Percentiles rank a stretch among this genome's conserved stretches.
Evolutionary conservation across 2,113 vertebrate genomes (phyloP).

Genomic region (Vimba vimba): DNA sequence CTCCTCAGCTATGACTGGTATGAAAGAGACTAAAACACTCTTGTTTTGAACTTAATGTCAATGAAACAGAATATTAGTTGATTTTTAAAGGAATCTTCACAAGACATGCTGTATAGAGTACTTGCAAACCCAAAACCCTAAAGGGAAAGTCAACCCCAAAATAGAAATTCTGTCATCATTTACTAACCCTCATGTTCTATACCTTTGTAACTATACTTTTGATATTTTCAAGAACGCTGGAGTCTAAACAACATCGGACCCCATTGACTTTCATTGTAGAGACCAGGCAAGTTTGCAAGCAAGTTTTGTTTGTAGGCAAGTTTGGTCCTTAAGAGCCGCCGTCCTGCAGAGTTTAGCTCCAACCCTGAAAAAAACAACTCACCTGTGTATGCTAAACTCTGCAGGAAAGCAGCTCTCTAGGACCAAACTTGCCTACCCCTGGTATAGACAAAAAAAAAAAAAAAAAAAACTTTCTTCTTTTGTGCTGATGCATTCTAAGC

Average conservation of each 20-base stretch:
- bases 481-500: background rate
- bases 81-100: background rate
- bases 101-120: background rate
- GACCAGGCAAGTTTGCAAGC: no score
- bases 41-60: background rate
- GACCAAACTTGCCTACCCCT: no score
- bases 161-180: background rate
- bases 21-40: background rate
- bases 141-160: background rate
- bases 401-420: no score
- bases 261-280: background rate
- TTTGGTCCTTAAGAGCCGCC: no score
- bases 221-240: background rate
- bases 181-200: background rate
- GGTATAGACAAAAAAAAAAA: background rate
- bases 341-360: no score
- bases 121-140: background rate
- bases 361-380: background rate
- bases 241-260: background rate
- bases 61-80: background rate
- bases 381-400: no score
- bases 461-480: background rate
- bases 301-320: no score
- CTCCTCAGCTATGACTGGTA: background rate
- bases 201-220: background rate